Evolutionary conservation across 2,888 invertebrate genomes (phyloP), one percentile per base, ranked within the genome.

Genomic region (Thecocarcelia acutangulata): DNA sequence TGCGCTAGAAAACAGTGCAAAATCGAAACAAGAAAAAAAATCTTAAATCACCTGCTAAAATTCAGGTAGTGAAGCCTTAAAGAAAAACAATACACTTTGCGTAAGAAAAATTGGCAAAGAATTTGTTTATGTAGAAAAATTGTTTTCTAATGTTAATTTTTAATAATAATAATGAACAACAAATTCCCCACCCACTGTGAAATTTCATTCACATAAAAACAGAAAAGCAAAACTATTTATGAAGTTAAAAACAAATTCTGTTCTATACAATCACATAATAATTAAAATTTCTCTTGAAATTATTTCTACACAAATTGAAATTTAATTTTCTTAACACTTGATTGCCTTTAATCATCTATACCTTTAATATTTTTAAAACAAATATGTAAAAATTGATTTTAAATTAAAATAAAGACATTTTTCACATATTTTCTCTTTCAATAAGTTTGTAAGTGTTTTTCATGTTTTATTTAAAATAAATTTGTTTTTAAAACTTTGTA

Each of bases 41-140:
- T 77, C 73, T 81, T 64, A 61, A 73, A 68, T 76, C 61, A 82
- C 70, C 83, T 81, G 75, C 64, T 64, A 70, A 59, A 69, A n/a
- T n/a, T n/a, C n/a, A 50, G 50, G 17, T 56, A 42, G 21, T 37
- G 19, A 46, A 64, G 37, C 52, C n/a, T n/a, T n/a, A 54, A 13
- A 6, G 5, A 63, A 33, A 19, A n/a, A 21, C 17, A 21, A 59
- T 12, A 2, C 1, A 42, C n/a, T n/a, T 15, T 28, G 6, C 4
- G 37, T 5, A 37, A 3, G 4, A 6, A 0, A 56, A 74, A 24
- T 64, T 70, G 78, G 63, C 75, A 59, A 66, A 21, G 52, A 33
- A 15, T 42, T 52, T 64, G 46, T 64, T 54, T 58, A 69, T 64
- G 52, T 59, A 17, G 50, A 0, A 56, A 46, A 52, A 52, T 24